Evolutionary conservation across 2,888 invertebrate genomes (phyloP).

Genomic region (Melinaea marsaeus): DNA sequence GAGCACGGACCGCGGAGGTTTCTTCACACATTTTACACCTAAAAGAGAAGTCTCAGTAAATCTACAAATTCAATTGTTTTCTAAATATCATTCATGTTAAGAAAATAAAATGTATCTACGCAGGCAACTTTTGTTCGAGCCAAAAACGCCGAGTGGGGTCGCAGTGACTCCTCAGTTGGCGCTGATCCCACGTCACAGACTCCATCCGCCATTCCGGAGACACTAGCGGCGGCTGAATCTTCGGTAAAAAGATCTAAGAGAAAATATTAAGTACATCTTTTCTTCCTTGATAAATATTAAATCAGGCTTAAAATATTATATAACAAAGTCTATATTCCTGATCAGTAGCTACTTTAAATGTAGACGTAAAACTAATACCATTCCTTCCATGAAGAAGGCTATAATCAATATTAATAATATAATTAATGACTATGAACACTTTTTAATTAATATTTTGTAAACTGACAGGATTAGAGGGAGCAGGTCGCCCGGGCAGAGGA

Average conservation of each 20-base stretch:
- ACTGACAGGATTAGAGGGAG: constrained; percentile 40
- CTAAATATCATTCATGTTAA: no score
- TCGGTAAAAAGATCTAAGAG: constrained; percentile 37
- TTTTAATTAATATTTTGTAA: no score
- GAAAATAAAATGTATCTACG: neutral
- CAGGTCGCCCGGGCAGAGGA: constrained; percentile 34
- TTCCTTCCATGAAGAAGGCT: neutral
- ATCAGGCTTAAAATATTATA: neutral
- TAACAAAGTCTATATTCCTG: no score
- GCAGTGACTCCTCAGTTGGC: constrained; percentile 42
- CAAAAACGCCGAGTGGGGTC: constrained; percentile 45
- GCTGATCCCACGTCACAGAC: constrained; percentile 47
- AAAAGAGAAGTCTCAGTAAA: constrained; percentile 5
- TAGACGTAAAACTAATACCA: no score
- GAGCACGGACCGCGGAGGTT: constrained; percentile 11
- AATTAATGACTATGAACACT: no score
- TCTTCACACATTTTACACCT: constrained; percentile 28
- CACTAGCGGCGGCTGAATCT: constrained; percentile 38
- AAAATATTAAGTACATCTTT: neutral
- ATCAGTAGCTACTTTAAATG: no score
- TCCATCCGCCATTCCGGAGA: constrained; percentile 59
- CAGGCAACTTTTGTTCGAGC: constrained; percentile 27
- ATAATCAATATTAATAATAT: no score
- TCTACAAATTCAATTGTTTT: no score
- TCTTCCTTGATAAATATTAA: neutral